Evolutionary conservation across 2,888 invertebrate genomes (phyloP).

Genomic region (Drosophila sordidapex): DNA sequence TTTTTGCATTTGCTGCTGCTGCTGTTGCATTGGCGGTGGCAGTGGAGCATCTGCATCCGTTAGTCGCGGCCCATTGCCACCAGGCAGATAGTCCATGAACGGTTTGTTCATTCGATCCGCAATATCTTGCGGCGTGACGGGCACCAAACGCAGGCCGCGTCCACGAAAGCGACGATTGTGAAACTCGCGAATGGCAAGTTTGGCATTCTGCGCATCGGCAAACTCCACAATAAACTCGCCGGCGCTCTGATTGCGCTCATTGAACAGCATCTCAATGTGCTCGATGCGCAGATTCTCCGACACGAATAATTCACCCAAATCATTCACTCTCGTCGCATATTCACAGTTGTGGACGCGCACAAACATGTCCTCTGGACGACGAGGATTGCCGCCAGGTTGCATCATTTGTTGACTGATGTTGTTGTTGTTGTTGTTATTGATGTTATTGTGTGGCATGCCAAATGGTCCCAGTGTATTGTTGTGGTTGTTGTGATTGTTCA

Average conservation of each 20-base stretch:
- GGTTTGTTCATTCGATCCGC: conserved; percentile 83
- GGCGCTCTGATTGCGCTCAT: conserved; percentile 89
- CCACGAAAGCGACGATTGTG: conserved; percentile 85
- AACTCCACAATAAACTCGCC: conserved; percentile 97
- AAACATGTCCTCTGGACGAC: conserved; percentile 86
- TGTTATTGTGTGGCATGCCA: conserved; percentile 24
- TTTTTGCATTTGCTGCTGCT: conserved; percentile 16
- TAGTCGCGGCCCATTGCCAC: conserved; percentile 62
- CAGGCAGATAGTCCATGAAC: conserved; percentile 82
- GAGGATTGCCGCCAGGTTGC: conserved; percentile 12
- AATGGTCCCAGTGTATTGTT: conserved; percentile 42
- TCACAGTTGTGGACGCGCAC: conserved; percentile 91
- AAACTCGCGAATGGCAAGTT: conserved; percentile 80
- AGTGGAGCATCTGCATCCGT: conserved; percentile 1
- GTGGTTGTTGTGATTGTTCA: conserved; percentile 28
- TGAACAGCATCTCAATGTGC: conserved; percentile 91
- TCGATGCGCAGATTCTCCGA: conserved; percentile 91
- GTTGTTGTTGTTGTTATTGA: conserved; percentile 17
- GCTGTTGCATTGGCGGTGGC: conserved; percentile 9
- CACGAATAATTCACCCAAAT: conserved; percentile 92
- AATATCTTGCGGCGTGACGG: conserved; percentile 88
- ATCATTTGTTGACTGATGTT: conserved; percentile 18
- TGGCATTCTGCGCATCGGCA: conserved; percentile 89
- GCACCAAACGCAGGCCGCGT: conserved; percentile 73
- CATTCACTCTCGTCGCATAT: conserved; percentile 90